phyloP scores from a whole-genome alignment of 2,113 vertebrate genomes.

The Grammomys dolichurus region DNA sequence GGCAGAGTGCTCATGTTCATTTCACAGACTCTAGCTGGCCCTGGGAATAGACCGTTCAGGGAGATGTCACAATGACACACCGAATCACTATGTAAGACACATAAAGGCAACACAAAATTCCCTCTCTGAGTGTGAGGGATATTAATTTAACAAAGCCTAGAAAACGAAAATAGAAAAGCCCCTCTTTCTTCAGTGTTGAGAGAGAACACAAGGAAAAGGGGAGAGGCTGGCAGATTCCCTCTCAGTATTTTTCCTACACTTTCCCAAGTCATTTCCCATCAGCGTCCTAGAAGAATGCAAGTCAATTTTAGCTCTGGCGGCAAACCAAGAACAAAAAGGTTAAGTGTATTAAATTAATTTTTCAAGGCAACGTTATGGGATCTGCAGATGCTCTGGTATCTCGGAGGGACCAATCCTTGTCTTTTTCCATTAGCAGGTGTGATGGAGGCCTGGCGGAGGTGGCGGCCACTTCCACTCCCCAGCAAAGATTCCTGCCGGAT shows the following conservation, averaged over 20 bases:
- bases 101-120: not conserved
- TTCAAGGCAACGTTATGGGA: constrained; percentile 61
- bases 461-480: not conserved
- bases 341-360: constrained; percentile 73
- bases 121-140: not conserved
- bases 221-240: constrained; percentile 53
- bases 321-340: constrained; percentile 78
- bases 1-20: not conserved
- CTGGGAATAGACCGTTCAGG: not conserved
- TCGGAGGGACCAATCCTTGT: not conserved
- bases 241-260: constrained; percentile 75
- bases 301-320: constrained; percentile 77
- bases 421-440: constrained; percentile 68
- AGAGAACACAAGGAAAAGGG: not conserved
- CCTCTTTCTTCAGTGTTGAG: not conserved
- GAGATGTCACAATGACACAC: not conserved
- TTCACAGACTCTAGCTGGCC: not conserved
- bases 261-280: constrained; percentile 70
- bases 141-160: not conserved
- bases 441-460: not conserved
- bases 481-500: not conserved
- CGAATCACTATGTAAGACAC: not conserved
- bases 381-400: not conserved
- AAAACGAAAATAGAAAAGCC: not conserved
- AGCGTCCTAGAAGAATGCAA: constrained; percentile 65